Conservation (phyloP, 2,888 invertebrate genomes). For the Drosophila kambysellisi region DNA sequence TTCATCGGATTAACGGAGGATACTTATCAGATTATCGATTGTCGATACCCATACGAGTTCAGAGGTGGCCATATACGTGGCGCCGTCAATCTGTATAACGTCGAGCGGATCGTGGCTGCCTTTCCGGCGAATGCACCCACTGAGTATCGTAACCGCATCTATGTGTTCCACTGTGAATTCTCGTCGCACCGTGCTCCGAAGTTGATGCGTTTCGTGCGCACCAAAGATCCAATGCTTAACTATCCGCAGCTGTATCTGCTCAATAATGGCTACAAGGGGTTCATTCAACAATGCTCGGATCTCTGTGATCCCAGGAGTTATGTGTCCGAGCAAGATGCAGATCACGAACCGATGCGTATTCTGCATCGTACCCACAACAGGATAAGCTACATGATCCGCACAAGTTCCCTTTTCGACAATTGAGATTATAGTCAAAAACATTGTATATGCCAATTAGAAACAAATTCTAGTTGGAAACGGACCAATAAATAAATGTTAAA, state of each 20-base stretch:
- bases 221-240: slow-evolving; percentile 92
- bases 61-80: slow-evolving; percentile 95
- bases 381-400: no score
- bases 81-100: slow-evolving; percentile 93
- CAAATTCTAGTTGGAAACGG: no score
- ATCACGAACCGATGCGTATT: slow-evolving; percentile 89
- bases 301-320: slow-evolving; percentile 91
- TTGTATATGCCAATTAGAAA: no score
- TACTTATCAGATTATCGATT: slow-evolving; percentile 92
- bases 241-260: slow-evolving; percentile 98
- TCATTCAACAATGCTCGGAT: slow-evolving; percentile 89
- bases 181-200: slow-evolving; percentile 97
- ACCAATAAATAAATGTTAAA: no score
- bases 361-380: slow-evolving; percentile 87
- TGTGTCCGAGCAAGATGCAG: slow-evolving; percentile 94
- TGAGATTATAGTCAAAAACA: no score
- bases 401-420: no score
- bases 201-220: slow-evolving; percentile 93
- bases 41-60: slow-evolving; percentile 97
- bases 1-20: slow-evolving; percentile 88
- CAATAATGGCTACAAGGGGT: slow-evolving; percentile 95
- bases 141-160: slow-evolving; percentile 87
- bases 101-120: slow-evolving; percentile 89
- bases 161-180: slow-evolving; percentile 99
- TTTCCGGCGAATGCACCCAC: slow-evolving; percentile 83